Evolutionary conservation across 2,797 vertebrate species (phyloP).

Genomic region (Cirrhinus molitorella): DNA sequence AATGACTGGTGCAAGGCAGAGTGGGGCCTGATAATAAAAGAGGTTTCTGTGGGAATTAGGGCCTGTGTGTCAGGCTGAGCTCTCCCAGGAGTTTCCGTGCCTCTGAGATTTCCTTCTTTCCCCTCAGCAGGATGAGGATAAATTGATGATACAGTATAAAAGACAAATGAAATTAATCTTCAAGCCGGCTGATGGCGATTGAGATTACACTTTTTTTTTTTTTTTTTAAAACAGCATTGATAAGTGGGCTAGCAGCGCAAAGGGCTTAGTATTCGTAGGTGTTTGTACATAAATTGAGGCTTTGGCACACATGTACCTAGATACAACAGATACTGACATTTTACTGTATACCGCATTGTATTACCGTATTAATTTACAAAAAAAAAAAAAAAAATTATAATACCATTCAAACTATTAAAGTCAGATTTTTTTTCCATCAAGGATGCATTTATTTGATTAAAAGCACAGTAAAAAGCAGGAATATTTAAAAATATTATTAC

Average conservation of each 20-base stretch:
- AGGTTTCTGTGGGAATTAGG: conserved; percentile 84
- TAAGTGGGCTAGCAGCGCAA: conserved; percentile 67
- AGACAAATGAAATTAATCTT: conserved; percentile 88
- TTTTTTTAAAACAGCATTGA: conserved; percentile 64
- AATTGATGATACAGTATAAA: conserved; percentile 83
- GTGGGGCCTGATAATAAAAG: conserved; percentile 85
- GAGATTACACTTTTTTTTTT: conserved; percentile 67
- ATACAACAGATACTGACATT: background rate
- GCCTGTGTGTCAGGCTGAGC: conserved; percentile 78
- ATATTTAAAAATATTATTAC: background rate
- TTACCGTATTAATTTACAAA: too few species aligned
- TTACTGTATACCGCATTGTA: too few species aligned
- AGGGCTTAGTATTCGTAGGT: background rate
- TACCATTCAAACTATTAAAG: background rate
- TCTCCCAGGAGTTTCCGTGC: conserved; percentile 81
- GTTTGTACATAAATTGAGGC: background rate
- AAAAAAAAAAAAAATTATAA: too few species aligned
- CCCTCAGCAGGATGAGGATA: conserved; percentile 78
- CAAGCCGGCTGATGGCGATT: conserved; percentile 75
- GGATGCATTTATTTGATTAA: background rate
- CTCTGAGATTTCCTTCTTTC: conserved; percentile 70
- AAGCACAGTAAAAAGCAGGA: background rate
- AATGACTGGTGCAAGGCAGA: conserved; percentile 83
- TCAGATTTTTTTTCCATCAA: background rate
- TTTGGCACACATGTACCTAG: background rate